Percentiles rank a stretch among this genome's conserved stretches.
These are phyloP conservation scores for Metopia argyrocephala DNA, from an alignment of 2,888 invertebrate genomes.

Conservation along the genomic window DNA sequence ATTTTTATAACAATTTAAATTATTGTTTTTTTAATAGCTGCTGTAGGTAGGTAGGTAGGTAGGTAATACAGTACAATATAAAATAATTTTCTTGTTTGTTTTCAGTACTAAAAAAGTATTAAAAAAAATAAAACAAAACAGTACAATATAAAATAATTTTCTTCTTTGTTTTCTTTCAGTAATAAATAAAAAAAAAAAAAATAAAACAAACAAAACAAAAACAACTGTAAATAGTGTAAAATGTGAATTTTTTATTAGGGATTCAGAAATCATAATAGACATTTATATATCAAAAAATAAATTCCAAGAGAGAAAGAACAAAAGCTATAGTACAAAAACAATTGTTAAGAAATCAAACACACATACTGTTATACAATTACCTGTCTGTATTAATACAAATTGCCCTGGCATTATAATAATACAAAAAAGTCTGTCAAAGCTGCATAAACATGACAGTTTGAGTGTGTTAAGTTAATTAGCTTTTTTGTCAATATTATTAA, in stretches of 20 bases:
- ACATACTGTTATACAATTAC: background rate
- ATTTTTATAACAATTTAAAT: too few relatives aligned
- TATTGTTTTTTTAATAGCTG: too few relatives aligned
- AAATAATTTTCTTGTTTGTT: too few relatives aligned
- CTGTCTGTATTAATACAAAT: too few relatives aligned
- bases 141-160: background rate
- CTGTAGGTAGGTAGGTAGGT: too few relatives aligned
- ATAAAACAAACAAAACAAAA: too few relatives aligned
- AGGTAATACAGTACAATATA: too few relatives aligned
- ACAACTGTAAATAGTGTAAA: conserved; percentile 72
- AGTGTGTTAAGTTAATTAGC: conserved; percentile 21
- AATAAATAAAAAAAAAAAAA: too few relatives aligned
- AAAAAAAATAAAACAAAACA: conserved; percentile 45
- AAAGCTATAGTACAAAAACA: background rate
- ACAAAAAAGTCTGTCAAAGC: background rate
- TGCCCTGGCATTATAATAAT: too few relatives aligned
- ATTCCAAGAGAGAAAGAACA: background rate
- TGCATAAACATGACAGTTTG: background rate
- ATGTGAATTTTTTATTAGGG: conserved; percentile 76
- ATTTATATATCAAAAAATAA: background rate
- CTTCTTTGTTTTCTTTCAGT: conserved; percentile 1
- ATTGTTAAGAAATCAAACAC: background rate
- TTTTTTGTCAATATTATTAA: conserved; percentile 8
- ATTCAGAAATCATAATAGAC: conserved; percentile 65
- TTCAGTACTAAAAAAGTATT: too few relatives aligned